Conservation (phyloP, 2,888 invertebrate species). For the Lottia gigantea region DNA sequence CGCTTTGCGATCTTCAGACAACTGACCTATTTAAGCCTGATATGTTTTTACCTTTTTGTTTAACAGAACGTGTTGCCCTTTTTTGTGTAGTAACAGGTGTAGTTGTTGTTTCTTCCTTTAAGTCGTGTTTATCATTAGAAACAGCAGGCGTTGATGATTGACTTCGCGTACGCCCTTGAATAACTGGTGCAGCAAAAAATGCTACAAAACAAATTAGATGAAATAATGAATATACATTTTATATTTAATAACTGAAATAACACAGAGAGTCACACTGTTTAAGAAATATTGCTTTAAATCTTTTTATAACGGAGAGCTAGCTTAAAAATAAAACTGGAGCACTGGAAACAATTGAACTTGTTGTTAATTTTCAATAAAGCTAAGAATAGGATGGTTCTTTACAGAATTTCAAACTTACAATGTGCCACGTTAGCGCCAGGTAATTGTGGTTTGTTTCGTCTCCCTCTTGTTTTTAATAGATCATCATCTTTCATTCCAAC, state of each 20-base stretch:
- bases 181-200: constrained; percentile 37
- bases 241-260: no score
- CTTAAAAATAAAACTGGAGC: no score
- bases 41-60: constrained; percentile 28
- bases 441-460: constrained; percentile 12
- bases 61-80: constrained; percentile 33
- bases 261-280: no score
- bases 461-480: constrained; percentile 14
- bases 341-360: no score
- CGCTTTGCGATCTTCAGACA: no score
- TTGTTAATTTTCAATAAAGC: no score
- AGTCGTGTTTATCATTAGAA: neutral
- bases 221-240: no score
- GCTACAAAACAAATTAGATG: constrained; percentile 22
- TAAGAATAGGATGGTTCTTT: no score
- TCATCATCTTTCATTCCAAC: constrained; percentile 18
- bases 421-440: neutral
- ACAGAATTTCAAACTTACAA: neutral
- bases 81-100: constrained; percentile 21
- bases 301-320: no score
- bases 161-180: constrained; percentile 37
- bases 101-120: constrained; percentile 8
- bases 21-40: no score
- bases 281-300: no score
- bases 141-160: constrained; percentile 22